Evolutionary conservation across 2,113 vertebrate species (phyloP), one percentile per base, ranked within the genome.

Genomic region (Sinocyclocheilus anshuiensis): DNA sequence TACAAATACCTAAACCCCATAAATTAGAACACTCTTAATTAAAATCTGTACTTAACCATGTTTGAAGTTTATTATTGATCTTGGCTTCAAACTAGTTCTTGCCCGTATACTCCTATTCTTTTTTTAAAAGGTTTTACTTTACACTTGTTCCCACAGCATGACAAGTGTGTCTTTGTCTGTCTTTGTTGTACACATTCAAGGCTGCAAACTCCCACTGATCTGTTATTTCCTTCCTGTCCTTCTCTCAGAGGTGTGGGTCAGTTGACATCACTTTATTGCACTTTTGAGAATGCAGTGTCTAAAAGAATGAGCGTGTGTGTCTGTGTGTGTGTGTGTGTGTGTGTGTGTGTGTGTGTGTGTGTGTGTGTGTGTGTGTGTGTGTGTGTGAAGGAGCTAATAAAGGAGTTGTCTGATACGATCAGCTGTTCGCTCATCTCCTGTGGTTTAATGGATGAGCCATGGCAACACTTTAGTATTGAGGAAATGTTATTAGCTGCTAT

Each of bases 341-440:
- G 36, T 39, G 36, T 39, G 36, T 39, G 36, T 39, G 36, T 39
- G 36, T 39, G 36, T 39, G 36, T 39, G 36, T 39, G 36, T 39
- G 36, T 39, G 36, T 39, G 36, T 39, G 36, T 39, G 36, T 39
- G 36, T 39, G 42, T 42, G 42, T 42, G 42, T 48, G 45, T 48
- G 45, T 48, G 45, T 48, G 45, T 48, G 45, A 12, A 33, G 18
- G 22, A 63, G 33, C 33, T 80, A 45, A 80, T 80, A 18, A 80
- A 80, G 77, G 22, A 63, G 57, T 63, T 80, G 57, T 80, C 77
- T 80, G 22, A 80, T 80, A 80, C 1, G 4, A 80, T 80, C 57
- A 80, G 12, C 36, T 80, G 57, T 63, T 80, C 13, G 12, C 55
- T 3, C 50, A 80, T 45, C 26, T 39, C 22, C 22, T 63, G 33